Evolutionary conservation across 2,888 invertebrate species (phyloP).

Genomic region (Nomada hirtipes): DNA sequence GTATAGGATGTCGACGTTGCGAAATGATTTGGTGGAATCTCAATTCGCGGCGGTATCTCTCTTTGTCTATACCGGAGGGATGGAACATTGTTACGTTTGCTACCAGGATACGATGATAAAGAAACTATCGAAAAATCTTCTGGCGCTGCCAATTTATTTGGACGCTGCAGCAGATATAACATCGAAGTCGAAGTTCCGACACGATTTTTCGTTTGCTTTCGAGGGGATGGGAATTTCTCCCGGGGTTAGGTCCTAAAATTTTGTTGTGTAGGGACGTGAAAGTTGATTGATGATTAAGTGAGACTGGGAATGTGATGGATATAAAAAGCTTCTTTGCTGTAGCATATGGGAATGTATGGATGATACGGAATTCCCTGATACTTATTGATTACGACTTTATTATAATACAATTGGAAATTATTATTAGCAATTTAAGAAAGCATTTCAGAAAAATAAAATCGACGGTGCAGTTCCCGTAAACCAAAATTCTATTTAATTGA

Average conservation of each 20-base stretch:
- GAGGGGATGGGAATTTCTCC: background rate
- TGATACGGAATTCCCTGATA: no score
- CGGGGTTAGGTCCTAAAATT: background rate
- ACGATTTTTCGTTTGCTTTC: background rate
- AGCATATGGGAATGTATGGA: no score
- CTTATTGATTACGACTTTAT: no score
- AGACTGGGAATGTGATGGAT: background rate
- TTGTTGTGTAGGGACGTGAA: background rate
- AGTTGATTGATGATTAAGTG: background rate
- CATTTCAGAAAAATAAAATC: no score
- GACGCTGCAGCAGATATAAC: background rate
- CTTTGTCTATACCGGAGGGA: background rate
- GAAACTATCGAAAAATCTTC: background rate
- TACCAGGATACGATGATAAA: no score
- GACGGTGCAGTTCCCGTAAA: background rate
- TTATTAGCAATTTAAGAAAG: no score
- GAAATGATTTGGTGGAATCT: conserved; percentile 48
- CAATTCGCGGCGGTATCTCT: conserved; percentile 20
- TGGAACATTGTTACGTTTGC: background rate
- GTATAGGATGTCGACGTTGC: conserved; percentile 30
- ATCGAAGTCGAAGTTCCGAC: background rate
- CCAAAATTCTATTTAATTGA: background rate
- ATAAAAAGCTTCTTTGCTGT: no score
- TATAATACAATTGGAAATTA: no score
- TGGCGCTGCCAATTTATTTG: conserved; percentile 24